A percentile compares a stretch with the other conserved stretches of the same genome.
These are phyloP conservation scores for Halcyon smyrnensis DNA, from an alignment of 2,797 vertebrate species.

Conservation along the genomic window DNA sequence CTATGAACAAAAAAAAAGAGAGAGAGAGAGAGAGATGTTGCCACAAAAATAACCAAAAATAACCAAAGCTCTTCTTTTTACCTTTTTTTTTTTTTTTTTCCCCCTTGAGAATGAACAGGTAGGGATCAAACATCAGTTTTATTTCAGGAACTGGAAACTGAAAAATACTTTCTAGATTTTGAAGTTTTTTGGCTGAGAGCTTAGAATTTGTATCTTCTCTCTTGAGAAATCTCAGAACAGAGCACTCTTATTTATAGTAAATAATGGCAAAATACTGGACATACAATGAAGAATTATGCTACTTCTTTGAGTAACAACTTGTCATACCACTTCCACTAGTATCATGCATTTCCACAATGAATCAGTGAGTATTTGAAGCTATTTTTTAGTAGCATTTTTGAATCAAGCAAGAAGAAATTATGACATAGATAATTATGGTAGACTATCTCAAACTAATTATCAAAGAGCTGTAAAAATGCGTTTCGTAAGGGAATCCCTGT, in stretches of 20 bases:
- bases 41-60: neutral
- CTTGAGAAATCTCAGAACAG: constrained; percentile 33
- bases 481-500: neutral
- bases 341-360: neutral
- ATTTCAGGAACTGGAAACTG: neutral
- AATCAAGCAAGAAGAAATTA: neutral
- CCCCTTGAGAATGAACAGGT: neutral
- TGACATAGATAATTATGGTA: neutral
- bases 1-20: neutral
- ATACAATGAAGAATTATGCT: neutral
- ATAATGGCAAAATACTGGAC: neutral
- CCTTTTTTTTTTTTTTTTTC: neutral
- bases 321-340: neutral
- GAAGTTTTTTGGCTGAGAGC: neutral
- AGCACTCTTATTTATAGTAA: constrained; percentile 44
- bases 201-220: neutral
- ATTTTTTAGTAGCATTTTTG: neutral
- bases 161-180: neutral
- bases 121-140: neutral
- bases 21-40: neutral
- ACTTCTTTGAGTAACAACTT: neutral
- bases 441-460: neutral
- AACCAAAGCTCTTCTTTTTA: neutral
- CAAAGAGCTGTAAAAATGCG: neutral
- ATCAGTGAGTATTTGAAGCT: neutral